Conservation (phyloP, 2,888 invertebrate species). For the Phytoseiulus persimilis region DNA sequence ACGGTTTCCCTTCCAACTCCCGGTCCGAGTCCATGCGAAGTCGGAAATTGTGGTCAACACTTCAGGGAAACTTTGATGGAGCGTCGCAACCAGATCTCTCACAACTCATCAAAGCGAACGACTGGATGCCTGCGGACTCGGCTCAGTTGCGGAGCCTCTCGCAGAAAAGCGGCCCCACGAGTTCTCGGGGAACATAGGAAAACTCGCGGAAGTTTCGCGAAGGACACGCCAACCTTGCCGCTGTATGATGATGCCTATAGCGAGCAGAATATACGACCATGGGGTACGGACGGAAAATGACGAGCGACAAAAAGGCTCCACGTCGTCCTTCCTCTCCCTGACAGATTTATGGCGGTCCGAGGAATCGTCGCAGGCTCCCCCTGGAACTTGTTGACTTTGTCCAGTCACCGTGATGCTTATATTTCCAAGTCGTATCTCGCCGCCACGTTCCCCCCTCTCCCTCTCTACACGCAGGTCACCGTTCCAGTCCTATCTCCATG, state of each 20-base stretch:
- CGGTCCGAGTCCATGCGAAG: too few species aligned
- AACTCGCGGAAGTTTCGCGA: neutral
- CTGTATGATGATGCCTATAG: neutral
- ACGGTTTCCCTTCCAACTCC: too few species aligned
- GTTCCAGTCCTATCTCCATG: neutral
- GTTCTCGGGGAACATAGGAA: too few species aligned
- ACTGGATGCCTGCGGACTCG: too few species aligned
- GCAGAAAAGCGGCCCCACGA: too few species aligned
- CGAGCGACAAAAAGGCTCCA: neutral
- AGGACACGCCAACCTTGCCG: neutral
- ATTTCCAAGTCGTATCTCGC: neutral
- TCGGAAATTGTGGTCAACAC: too few species aligned
- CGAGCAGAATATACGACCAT: neutral
- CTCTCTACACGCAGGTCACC: neutral
- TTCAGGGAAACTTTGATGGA: too few species aligned
- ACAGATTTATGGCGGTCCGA: neutral
- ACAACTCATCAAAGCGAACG: too few species aligned
- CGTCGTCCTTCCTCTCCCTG: neutral
- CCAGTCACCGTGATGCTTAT: neutral
- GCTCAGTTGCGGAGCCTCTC: too few species aligned
- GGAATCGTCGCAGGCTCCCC: neutral
- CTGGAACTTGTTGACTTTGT: neutral
- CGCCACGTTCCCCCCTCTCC: too few species aligned
- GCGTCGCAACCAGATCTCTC: too few species aligned
- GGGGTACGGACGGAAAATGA: neutral